Evolutionary conservation across 1,140 invertebrate species (phyloP).

Genomic region (Drosophila chauvacae): DNA sequence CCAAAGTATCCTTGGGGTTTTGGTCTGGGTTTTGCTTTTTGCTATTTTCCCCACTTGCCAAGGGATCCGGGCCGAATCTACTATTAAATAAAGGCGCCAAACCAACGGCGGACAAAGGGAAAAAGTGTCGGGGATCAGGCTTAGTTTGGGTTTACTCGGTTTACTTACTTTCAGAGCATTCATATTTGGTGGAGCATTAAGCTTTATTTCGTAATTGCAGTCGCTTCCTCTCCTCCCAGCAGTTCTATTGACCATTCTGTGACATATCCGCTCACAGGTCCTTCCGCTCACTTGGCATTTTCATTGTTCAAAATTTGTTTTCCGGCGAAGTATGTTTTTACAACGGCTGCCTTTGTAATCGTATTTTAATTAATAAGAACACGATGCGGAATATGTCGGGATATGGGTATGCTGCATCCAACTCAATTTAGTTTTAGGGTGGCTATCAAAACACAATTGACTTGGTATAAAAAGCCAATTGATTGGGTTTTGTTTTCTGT

Average conservation of each 20-base stretch:
- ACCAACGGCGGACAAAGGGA: conserved; percentile 2
- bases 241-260: conserved; percentile 23
- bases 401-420: neutral
- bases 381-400: neutral
- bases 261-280: conserved; percentile 2
- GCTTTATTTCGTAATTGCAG: conserved; percentile 30
- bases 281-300: conserved; percentile 11
- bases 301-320: conserved; percentile 30
- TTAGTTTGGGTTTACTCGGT: conserved; percentile 35
- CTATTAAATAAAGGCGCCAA: conserved; percentile 54
- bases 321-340: neutral
- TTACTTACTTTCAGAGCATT: conserved; percentile 13
- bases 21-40: conserved; percentile 37
- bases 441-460: conserved; percentile 6
- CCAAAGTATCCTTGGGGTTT: conserved; percentile 49
- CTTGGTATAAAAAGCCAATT: conserved; percentile 5
- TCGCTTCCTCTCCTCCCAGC: conserved; percentile 6
- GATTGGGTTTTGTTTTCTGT: neutral
- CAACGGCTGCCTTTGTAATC: conserved; percentile 29
- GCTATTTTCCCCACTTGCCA: conserved; percentile 25
- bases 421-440: neutral
- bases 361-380: conserved; percentile 42
- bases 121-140: conserved; percentile 17
- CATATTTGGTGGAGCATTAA: conserved; percentile 36
- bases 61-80: conserved; percentile 21